Conservation (phyloP, 2,888 invertebrate species). For the Muschampia plurimacula region DNA sequence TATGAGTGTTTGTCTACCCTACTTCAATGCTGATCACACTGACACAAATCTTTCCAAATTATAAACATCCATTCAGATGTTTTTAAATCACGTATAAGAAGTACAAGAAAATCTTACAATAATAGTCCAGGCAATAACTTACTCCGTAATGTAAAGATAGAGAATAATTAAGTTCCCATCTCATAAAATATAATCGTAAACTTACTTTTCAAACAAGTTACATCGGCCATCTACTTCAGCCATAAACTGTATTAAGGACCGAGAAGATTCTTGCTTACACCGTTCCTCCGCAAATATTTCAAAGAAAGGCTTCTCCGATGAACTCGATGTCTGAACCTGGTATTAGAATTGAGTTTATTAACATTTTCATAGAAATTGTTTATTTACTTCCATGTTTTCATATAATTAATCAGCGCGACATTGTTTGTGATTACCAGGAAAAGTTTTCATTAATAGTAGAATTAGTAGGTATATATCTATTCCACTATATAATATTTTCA, state of each 20-base stretch:
- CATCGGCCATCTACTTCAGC: conserved; percentile 85
- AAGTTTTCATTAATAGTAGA: neutral
- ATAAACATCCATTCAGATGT: no score
- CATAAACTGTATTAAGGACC: conserved; percentile 88
- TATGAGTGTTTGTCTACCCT: no score
- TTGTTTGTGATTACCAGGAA: neutral
- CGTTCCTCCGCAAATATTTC: conserved; percentile 83
- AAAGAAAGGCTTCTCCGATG: conserved; percentile 79
- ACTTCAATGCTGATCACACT: no score
- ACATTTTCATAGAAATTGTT: neutral
- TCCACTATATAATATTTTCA: no score
- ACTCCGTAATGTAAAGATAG: neutral
- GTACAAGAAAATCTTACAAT: no score
- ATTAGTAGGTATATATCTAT: no score
- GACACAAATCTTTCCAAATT: no score
- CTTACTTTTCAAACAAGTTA: conserved; percentile 86
- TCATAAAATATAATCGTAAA: neutral
- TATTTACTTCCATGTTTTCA: neutral
- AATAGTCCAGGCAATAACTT: no score
- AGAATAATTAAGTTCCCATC: neutral
- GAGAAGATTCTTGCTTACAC: conserved; percentile 85
- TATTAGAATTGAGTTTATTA: neutral
- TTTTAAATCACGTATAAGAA: no score
- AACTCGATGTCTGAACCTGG: conserved; percentile 62
- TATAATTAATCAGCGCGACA: neutral